phyloP scores from a whole-genome alignment of 2,113 vertebrate genomes.

The Pomatorhinus ruficollis region DNA sequence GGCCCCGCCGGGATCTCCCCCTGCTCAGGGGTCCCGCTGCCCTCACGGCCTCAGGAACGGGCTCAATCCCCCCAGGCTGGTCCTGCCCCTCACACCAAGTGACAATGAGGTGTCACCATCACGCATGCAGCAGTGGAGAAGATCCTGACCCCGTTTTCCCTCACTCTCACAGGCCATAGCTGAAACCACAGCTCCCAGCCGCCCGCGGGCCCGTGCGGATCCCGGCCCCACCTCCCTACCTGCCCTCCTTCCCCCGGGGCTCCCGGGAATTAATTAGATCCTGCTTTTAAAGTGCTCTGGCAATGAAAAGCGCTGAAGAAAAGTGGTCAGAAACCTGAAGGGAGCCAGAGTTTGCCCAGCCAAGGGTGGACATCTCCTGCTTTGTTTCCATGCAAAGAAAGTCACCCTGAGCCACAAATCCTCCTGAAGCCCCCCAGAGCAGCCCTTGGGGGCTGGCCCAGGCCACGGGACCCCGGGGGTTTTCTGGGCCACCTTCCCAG shows the following conservation, averaged over 20 bases:
- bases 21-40: background rate
- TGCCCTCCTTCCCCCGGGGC: background rate
- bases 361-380: background rate
- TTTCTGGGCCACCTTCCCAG: rapidly evolving
- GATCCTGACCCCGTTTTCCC: background rate
- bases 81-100: background rate
- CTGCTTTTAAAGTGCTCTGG: background rate
- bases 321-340: background rate
- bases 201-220: rapidly evolving
- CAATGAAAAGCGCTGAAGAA: background rate
- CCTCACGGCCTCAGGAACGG: rapidly evolving
- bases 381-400: background rate
- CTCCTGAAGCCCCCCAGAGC: background rate
- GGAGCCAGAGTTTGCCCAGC: background rate
- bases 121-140: rapidly evolving
- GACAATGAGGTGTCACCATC: rapidly evolving
- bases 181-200: rapidly evolving
- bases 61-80: rapidly evolving
- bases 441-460: background rate
- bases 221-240: background rate
- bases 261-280: background rate
- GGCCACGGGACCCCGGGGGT: rapidly evolving
- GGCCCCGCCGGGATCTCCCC: rapidly evolving
- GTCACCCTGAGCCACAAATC: background rate
- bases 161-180: background rate